A percentile compares a stretch with the other conserved stretches of the same genome.
Evolutionary conservation across 2,888 invertebrate genomes (phyloP).

Genomic region (Rhagophthalmus giganteus): DNA sequence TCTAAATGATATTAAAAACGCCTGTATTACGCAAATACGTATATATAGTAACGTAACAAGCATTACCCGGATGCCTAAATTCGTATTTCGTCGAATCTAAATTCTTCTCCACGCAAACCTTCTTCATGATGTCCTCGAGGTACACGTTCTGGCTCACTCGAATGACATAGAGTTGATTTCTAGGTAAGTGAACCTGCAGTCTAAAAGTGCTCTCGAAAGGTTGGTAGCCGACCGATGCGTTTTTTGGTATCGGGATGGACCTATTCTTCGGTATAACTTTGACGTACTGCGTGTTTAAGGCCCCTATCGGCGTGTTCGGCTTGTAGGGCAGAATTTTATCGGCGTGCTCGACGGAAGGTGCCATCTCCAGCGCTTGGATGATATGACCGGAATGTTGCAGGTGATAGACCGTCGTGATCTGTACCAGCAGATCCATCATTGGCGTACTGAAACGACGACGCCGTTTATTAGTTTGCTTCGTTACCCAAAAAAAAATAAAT

Average conservation of each 20-base stretch:
- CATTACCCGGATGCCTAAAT: slow-evolving; percentile 78
- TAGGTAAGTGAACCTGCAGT: slow-evolving; percentile 71
- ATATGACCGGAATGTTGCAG: slow-evolving; percentile 69
- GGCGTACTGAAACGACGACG: slow-evolving; percentile 71
- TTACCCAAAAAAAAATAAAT: too few relatives aligned
- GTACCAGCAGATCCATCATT: slow-evolving; percentile 77
- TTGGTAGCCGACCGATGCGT: slow-evolving; percentile 52
- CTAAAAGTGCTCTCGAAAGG: slow-evolving; percentile 67
- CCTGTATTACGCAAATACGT: too few relatives aligned
- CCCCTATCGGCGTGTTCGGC: slow-evolving; percentile 73
- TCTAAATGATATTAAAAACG: too few relatives aligned
- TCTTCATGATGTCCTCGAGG: slow-evolving; percentile 68
- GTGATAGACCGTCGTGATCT: slow-evolving; percentile 69
- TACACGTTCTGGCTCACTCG: slow-evolving; percentile 71
- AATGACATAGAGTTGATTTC: slow-evolving; percentile 77
- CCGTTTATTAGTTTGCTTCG: too few relatives aligned
- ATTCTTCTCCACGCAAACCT: slow-evolving; percentile 77
- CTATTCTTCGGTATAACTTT: slow-evolving; percentile 50
- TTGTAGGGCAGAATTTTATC: slow-evolving; percentile 68
- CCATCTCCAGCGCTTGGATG: slow-evolving; percentile 64
- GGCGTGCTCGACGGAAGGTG: slow-evolving; percentile 50
- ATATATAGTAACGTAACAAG: too few relatives aligned
- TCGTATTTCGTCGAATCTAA: slow-evolving; percentile 74
- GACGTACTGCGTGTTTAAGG: slow-evolving; percentile 58
- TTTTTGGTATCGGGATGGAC: slow-evolving; percentile 36